phyloP scores from a whole-genome alignment of 2,888 invertebrate species.

The Lepas anatifera region DNA sequence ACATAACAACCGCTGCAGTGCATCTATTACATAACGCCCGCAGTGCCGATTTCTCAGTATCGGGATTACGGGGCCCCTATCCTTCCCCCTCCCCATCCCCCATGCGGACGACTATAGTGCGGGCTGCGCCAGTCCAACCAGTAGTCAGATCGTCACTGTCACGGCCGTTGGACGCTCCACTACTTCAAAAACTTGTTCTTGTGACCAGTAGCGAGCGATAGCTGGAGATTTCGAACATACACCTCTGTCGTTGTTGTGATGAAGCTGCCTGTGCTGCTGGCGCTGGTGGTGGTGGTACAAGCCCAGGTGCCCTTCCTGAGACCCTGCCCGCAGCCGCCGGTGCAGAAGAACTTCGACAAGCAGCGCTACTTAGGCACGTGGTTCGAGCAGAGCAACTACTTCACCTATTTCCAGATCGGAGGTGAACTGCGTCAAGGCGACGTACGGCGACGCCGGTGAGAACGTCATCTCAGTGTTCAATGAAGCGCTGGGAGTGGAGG shows the following conservation, averaged over 20 bases:
- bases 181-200: no score
- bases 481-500: not conserved
- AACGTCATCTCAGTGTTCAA: not conserved
- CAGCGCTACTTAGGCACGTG: not conserved
- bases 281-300: not conserved
- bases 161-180: no score
- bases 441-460: not conserved
- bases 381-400: slow-evolving; percentile 13
- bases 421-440: not conserved
- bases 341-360: not conserved
- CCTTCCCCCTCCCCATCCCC: no score
- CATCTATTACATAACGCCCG: no score
- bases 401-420: not conserved
- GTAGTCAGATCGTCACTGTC: no score
- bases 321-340: slow-evolving; percentile 13
- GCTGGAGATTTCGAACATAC: no score
- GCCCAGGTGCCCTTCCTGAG: slow-evolving; percentile 3
- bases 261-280: not conserved
- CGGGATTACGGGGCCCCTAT: no score
- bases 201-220: no score
- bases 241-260: not conserved
- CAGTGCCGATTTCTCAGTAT: no score
- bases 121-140: no score
- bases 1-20: no score
- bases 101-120: no score